Evolutionary conservation across 2,888 invertebrate species (phyloP).

Genomic region (Xylota sylvarum): DNA sequence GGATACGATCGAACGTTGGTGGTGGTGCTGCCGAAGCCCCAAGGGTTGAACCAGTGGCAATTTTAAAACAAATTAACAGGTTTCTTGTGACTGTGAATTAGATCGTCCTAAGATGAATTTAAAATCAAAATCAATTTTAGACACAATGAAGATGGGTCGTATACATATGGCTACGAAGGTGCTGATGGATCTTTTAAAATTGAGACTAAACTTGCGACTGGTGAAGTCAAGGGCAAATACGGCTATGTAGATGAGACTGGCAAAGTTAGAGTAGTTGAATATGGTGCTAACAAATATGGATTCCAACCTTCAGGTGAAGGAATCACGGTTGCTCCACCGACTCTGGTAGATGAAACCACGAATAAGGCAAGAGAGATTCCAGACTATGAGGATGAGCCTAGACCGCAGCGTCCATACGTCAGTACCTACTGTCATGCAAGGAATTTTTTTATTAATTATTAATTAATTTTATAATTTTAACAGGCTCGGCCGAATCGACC

Average conservation of each 20-base stretch:
- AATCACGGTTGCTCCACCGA: constrained; percentile 90
- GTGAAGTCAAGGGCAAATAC: constrained; percentile 95
- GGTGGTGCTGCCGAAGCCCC: constrained; percentile 79
- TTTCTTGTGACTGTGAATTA: constrained; percentile 80
- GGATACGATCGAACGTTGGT: constrained; percentile 81
- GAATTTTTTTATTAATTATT: neutral
- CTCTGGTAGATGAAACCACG: constrained; percentile 86
- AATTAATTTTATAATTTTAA: neutral
- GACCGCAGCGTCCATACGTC: constrained; percentile 83
- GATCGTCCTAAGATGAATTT: neutral
- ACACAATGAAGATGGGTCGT: constrained; percentile 95
- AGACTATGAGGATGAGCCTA: constrained; percentile 85
- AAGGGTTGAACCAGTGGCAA: constrained; percentile 89
- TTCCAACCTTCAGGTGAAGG: constrained; percentile 95
- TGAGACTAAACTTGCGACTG: constrained; percentile 92
- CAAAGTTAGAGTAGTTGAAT: constrained; percentile 93
- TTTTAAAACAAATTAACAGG: constrained; percentile 95
- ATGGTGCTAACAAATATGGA: constrained; percentile 94
- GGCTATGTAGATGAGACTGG: constrained; percentile 94
- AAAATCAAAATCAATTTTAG: constrained; percentile 83
- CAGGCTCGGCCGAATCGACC: constrained; percentile 73
- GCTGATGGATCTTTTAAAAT: constrained; percentile 96
- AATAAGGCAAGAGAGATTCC: constrained; percentile 83
- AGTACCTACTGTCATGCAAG: constrained; percentile 52
- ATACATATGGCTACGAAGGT: constrained; percentile 95